phyloP scores from a whole-genome alignment of 2,888 invertebrate species.

The Eristalis arbustorum region DNA sequence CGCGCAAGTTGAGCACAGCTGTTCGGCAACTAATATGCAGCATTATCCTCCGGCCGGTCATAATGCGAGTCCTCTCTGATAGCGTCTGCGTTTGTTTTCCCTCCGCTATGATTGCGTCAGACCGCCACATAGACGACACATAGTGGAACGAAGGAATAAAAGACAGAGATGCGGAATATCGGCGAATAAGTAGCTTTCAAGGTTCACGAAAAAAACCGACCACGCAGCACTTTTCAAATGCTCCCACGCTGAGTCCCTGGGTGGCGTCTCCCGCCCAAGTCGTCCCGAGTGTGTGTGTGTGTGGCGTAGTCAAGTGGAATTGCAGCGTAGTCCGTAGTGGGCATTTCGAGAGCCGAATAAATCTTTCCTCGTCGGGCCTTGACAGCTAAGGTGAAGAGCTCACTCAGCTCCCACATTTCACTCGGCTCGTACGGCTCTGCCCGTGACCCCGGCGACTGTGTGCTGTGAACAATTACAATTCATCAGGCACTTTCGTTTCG shows the following conservation, averaged over 20 bases:
- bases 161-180: not conserved
- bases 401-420: constrained; percentile 10
- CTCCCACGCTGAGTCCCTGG: not conserved
- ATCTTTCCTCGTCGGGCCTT: constrained; percentile 21
- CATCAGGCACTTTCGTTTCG: not conserved
- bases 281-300: not conserved
- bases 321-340: constrained; percentile 11
- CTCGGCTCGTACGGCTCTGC: not conserved
- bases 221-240: not conserved
- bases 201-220: constrained; percentile 11
- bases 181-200: constrained; percentile 33
- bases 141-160: not conserved
- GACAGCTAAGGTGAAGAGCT: not conserved
- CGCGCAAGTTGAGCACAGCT: not conserved
- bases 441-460: not conserved
- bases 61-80: not conserved
- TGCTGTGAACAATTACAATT: constrained; percentile 18
- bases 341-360: constrained; percentile 22
- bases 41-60: not conserved
- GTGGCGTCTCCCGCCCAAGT: not conserved
- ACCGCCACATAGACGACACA: not conserved
- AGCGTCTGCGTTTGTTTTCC: constrained; percentile 1
- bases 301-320: not conserved
- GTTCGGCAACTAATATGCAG: not conserved
- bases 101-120: not conserved